phyloP scores from a whole-genome alignment of 1,140 invertebrate species.

The Aphaenogaster rudis region DNA sequence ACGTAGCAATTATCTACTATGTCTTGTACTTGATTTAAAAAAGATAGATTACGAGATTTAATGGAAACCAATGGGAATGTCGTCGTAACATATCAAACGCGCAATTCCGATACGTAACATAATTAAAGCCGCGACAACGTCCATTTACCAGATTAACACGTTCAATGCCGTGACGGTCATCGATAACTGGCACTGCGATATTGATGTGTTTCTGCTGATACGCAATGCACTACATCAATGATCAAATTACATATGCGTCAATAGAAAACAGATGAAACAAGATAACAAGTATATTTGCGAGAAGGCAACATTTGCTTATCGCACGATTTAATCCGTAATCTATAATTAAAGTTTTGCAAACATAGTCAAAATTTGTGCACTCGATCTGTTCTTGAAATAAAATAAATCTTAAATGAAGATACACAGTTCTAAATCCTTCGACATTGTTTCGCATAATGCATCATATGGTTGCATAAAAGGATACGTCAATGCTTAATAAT shows the following conservation, averaged over 20 bases:
- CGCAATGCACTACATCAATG: not conserved
- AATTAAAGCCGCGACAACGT: conserved; percentile 3
- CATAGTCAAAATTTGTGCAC: not conserved
- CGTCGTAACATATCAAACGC: conserved; percentile 4
- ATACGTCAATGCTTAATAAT: not conserved
- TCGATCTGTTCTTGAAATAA: not conserved
- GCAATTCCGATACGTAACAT: conserved; percentile 25
- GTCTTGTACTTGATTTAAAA: not conserved
- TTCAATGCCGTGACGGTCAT: conserved; percentile 10
- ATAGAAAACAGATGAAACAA: conserved; percentile 10
- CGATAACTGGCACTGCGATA: conserved; percentile 2
- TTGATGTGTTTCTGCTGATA: not conserved
- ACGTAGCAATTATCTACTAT: not conserved
- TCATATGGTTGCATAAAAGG: not conserved
- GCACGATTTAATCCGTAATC: not conserved
- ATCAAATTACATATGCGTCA: conserved; percentile 1
- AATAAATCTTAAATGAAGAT: not conserved
- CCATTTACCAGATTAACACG: conserved; percentile 51
- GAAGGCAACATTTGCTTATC: not conserved
- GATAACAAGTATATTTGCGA: not conserved
- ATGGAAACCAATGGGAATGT: not conserved
- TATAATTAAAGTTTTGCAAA: not conserved
- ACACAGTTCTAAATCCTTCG: not conserved
- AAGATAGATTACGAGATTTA: not conserved
- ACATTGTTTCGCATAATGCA: not conserved